phyloP scores from a whole-genome alignment of 2,888 invertebrate species.

The Polydrusus tereticollis region DNA sequence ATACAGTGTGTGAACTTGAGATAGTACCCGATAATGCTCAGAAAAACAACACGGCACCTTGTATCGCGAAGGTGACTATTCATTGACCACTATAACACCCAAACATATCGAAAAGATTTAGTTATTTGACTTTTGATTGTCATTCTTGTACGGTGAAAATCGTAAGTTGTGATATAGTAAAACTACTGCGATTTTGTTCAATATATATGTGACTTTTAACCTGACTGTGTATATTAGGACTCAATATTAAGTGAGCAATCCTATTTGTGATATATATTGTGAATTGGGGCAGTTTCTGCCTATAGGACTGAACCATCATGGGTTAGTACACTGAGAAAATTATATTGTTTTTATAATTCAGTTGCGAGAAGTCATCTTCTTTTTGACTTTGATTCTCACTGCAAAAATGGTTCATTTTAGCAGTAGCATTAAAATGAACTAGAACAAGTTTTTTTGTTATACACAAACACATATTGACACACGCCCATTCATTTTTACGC shows the following conservation, averaged over 20 bases:
- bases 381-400: too few species aligned
- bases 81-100: constrained; percentile 41
- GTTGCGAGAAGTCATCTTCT: too few species aligned
- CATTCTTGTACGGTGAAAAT: constrained; percentile 20
- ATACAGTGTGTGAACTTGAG: constrained; percentile 59
- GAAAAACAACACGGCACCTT: constrained; percentile 41
- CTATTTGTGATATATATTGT: neutral
- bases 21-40: constrained; percentile 60
- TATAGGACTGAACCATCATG: constrained; percentile 49
- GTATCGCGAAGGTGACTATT: constrained; percentile 42
- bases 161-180: neutral
- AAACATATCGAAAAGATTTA: constrained; percentile 37
- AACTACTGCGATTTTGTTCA: neutral
- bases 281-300: neutral
- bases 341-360: too few species aligned
- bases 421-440: too few species aligned
- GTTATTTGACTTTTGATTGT: constrained; percentile 42
- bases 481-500: too few species aligned
- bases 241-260: neutral
- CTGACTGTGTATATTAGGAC: neutral
- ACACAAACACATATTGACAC: too few species aligned
- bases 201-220: constrained; percentile 20
- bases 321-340: constrained; percentile 54
- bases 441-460: too few species aligned
- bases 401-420: too few species aligned